These are phyloP conservation scores for Panthera uncia DNA, from an alignment of 2,113 vertebrate species.

Conservation along the genomic window DNA sequence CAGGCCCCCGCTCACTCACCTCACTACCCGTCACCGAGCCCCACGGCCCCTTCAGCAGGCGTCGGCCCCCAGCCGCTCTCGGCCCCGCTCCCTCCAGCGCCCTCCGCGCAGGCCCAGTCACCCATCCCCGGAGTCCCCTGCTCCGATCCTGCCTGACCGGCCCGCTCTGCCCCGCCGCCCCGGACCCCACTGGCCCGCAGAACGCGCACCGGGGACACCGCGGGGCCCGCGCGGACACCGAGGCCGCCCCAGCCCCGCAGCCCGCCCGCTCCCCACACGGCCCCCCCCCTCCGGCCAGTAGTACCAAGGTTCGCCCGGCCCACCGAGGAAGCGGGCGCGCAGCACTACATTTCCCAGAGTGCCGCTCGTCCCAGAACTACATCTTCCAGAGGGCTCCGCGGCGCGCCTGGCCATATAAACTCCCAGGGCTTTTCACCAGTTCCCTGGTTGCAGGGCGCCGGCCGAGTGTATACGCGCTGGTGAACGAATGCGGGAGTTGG, in stretches of 20 bases:
- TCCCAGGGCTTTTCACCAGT: background rate
- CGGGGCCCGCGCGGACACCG: rapidly evolving
- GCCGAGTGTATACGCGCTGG: too few species aligned
- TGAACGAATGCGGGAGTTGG: background rate
- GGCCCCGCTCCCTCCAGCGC: background rate
- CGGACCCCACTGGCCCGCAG: background rate
- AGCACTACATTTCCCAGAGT: slow-evolving; percentile 49
- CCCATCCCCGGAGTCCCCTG: background rate
- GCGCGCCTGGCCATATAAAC: rapidly evolving
- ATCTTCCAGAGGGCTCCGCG: background rate
- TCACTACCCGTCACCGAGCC: too few species aligned
- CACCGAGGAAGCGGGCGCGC: background rate
- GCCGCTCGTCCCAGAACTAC: background rate
- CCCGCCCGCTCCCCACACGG: rapidly evolving
- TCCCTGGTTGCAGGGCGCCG: too few species aligned
- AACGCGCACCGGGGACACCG: background rate
- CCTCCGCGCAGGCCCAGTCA: background rate
- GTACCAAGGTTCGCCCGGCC: rapidly evolving
- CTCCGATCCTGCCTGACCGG: background rate
- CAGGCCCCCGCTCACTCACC: background rate
- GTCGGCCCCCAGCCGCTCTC: background rate
- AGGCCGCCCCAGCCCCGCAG: background rate
- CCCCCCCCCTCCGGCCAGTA: rapidly evolving
- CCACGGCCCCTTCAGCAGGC: background rate
- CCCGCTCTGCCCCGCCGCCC: background rate